Percentiles rank a stretch among this genome's conserved stretches.
Conservation (phyloP, 2,888 invertebrate genomes). For the Himalopsyche tibetana region DNA sequence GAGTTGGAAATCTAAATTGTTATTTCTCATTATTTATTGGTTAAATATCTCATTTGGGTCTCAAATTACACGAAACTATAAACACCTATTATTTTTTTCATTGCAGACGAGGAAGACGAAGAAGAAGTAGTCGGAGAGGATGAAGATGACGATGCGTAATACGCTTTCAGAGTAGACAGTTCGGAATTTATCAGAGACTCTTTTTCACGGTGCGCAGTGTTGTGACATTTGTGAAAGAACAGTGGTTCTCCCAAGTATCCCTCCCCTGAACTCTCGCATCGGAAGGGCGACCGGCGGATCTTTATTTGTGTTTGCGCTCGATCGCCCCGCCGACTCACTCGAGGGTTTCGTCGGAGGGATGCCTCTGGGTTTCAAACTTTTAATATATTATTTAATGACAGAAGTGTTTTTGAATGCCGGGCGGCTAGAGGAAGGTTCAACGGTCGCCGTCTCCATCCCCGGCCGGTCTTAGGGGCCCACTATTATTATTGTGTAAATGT, state of each 20-base stretch:
- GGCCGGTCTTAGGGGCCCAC: slow-evolving; percentile 18
- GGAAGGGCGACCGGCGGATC: slow-evolving; percentile 74
- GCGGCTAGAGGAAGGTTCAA: not conserved
- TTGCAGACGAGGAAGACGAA: slow-evolving; percentile 76
- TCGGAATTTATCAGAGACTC: slow-evolving; percentile 70
- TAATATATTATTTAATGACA: slow-evolving; percentile 75
- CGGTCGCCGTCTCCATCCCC: slow-evolving; percentile 5
- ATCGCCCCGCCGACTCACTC: slow-evolving; percentile 41
- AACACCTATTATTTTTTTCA: slow-evolving; percentile 27
- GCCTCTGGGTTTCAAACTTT: slow-evolving; percentile 66
- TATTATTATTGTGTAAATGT: slow-evolving; percentile 57
- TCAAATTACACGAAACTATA: no score
- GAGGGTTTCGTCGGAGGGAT: slow-evolving; percentile 60
- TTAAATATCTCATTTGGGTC: no score
- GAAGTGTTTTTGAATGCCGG: slow-evolving; percentile 66
- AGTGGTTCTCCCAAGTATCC: slow-evolving; percentile 63
- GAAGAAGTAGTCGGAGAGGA: slow-evolving; percentile 76
- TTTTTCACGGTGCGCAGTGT: slow-evolving; percentile 76
- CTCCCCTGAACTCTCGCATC: slow-evolving; percentile 66
- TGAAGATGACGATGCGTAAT: slow-evolving; percentile 78
- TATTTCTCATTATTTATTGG: not conserved
- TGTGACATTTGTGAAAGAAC: slow-evolving; percentile 65
- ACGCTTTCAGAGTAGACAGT: slow-evolving; percentile 68
- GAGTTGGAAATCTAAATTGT: slow-evolving; percentile 65
- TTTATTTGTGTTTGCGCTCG: not conserved